phyloP scores from a whole-genome alignment of 2,113 vertebrate genomes.

The Cyprinus carpio region DNA sequence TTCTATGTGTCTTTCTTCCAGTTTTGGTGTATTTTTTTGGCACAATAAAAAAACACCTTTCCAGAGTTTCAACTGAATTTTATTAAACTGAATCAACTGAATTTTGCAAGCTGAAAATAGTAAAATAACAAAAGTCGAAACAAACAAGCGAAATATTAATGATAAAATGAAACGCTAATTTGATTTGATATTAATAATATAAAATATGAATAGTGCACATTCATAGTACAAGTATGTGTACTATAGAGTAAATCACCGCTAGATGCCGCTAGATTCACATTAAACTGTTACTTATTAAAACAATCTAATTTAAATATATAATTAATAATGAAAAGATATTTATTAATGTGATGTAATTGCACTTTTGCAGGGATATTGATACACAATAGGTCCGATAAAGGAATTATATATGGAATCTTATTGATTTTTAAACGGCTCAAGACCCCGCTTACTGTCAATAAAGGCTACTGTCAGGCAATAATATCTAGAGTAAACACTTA shows the following conservation, averaged over 20 bases:
- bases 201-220: not conserved
- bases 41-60: not conserved
- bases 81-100: not conserved
- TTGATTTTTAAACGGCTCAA: not conserved
- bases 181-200: not conserved
- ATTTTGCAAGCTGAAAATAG: not conserved
- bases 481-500: not conserved
- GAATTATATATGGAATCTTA: not conserved
- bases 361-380: not conserved
- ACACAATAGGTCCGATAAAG: not conserved
- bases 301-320: too few species aligned
- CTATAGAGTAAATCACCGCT: constrained; percentile 32
- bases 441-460: not conserved
- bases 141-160: not conserved
- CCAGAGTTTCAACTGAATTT: not conserved
- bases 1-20: not conserved
- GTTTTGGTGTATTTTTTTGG: not conserved
- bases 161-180: not conserved
- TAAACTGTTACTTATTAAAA: too few species aligned
- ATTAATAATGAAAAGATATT: too few species aligned
- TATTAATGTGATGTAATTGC: not conserved
- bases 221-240: not conserved
- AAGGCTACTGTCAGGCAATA: not conserved
- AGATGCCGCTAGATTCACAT: constrained; percentile 59
- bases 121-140: too few species aligned